A percentile compares a stretch with the other conserved stretches of the same genome.
phyloP scores from a whole-genome alignment of 2,888 invertebrate genomes.

The Tinea semifulvella region DNA sequence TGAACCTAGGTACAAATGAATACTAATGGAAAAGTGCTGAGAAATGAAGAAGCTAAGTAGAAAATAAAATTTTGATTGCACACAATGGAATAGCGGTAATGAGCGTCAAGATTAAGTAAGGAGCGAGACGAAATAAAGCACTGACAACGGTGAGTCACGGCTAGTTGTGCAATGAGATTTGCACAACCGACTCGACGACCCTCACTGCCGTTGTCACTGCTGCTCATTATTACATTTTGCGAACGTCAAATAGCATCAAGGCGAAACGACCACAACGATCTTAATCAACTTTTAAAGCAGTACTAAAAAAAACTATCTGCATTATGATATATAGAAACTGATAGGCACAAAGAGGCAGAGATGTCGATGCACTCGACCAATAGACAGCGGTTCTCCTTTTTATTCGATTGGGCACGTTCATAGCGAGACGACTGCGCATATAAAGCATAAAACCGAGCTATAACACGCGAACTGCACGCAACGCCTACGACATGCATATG shows the following conservation, averaged over 20 bases:
- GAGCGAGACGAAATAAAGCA: conserved; percentile 17
- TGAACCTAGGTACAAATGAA: too few relatives aligned
- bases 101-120: conserved; percentile 31
- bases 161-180: conserved; percentile 47
- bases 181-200: conserved; percentile 43
- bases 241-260: conserved; percentile 1
- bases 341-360: conserved; percentile 22
- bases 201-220: conserved; percentile 20
- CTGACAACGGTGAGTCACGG: conserved; percentile 43
- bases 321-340: not conserved
- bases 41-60: not conserved
- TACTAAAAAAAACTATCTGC: too few relatives aligned
- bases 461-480: not conserved
- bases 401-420: conserved; percentile 14
- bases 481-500: not conserved
- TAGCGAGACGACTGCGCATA: not conserved
- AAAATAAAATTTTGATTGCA: not conserved
- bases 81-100: conserved; percentile 31
- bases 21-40: too few relatives aligned
- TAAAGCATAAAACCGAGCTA: not conserved
- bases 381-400: conserved; percentile 27
- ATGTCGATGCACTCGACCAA: conserved; percentile 35
- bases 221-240: conserved; percentile 7
- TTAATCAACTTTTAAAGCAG: too few relatives aligned
- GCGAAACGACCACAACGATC: not conserved